A percentile compares a stretch with the other conserved stretches of the same genome.
Evolutionary conservation across 2,113 vertebrate species (phyloP).

Genomic region (Oostethus manadensis): DNA sequence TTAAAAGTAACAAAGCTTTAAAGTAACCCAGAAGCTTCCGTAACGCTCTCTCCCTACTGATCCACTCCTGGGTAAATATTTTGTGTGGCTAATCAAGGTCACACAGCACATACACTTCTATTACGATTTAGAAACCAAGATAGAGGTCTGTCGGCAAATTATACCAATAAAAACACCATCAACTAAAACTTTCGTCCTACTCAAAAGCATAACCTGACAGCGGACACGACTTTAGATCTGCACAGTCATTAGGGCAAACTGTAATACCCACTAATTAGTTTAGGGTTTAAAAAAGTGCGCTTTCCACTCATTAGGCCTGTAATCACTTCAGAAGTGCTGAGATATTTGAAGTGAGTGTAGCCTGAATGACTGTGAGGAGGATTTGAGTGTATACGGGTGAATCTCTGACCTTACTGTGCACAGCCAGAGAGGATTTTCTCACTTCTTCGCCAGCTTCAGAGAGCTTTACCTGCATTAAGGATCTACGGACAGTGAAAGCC

Average conservation of each 20-base stretch:
- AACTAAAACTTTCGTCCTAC: conserved; percentile 22
- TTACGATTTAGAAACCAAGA: too few relatives aligned
- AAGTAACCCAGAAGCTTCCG: too few relatives aligned
- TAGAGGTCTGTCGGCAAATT: neutral
- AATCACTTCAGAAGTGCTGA: conserved; percentile 60
- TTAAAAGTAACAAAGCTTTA: too few relatives aligned
- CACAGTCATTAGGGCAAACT: conserved; percentile 55
- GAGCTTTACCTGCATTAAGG: conserved; percentile 56
- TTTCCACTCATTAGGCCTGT: conserved; percentile 62
- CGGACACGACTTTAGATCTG: conserved; percentile 47
- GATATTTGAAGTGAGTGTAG: conserved; percentile 27
- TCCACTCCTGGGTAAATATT: too few relatives aligned
- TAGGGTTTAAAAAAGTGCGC: conserved; percentile 46
- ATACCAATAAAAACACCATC: conserved; percentile 17
- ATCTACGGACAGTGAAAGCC: conserved; percentile 48
- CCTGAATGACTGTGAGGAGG: conserved; percentile 26
- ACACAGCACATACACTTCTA: too few relatives aligned
- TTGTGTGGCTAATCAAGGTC: too few relatives aligned
- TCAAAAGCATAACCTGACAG: conserved; percentile 38
- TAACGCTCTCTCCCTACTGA: too few relatives aligned
- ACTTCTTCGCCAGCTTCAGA: conserved; percentile 34
- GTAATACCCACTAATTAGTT: conserved; percentile 59
- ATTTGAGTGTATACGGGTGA: conserved; percentile 33
- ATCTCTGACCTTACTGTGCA: conserved; percentile 20
- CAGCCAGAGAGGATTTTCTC: conserved; percentile 40